phyloP scores from a whole-genome alignment of 2,797 vertebrate genomes.

The Helarctos malayanus region DNA sequence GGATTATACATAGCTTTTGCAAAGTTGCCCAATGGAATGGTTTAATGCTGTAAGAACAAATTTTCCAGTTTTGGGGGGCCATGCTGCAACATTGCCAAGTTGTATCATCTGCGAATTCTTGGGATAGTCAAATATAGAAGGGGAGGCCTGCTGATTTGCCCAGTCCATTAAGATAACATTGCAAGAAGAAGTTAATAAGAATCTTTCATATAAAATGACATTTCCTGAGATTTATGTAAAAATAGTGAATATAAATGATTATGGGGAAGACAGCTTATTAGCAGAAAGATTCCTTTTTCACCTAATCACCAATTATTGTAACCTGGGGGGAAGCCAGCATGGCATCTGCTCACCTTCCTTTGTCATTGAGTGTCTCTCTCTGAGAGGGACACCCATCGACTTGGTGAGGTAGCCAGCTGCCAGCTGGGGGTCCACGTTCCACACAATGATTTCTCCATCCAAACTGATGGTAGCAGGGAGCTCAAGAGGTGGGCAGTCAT shows the following conservation, averaged over 20 bases:
- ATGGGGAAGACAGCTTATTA: conserved; percentile 41
- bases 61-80: not conserved
- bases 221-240: conserved; percentile 49
- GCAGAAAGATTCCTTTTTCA: not conserved
- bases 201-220: not conserved
- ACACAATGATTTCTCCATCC: conserved; percentile 79
- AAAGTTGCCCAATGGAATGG: not conserved
- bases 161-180: not conserved
- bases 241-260: not conserved
- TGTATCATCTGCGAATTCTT: not conserved
- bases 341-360: not conserved
- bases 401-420: not conserved
- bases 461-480: conserved; percentile 68
- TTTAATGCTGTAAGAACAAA: conserved; percentile 30
- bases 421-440: conserved; percentile 70
- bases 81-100: not conserved
- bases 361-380: not conserved
- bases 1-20: not conserved
- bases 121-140: not conserved
- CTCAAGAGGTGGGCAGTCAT: conserved; percentile 75
- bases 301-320: not conserved
- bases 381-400: not conserved
- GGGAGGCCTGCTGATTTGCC: not conserved
- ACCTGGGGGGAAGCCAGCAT: not conserved
- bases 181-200: not conserved